Conservation (phyloP, 2,113 vertebrate species). For the Vidua chalybeata region DNA sequence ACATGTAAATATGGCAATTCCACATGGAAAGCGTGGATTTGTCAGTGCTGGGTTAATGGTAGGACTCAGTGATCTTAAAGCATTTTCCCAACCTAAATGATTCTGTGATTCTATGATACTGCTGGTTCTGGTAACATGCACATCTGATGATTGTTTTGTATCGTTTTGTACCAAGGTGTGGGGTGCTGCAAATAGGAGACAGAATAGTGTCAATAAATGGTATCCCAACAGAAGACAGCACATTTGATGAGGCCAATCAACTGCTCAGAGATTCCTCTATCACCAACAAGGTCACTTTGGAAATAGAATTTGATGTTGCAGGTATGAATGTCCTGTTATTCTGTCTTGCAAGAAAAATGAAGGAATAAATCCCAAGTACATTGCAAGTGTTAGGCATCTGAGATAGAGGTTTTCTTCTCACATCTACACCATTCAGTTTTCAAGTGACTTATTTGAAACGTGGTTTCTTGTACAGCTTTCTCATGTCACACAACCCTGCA, state of each 20-base stretch:
- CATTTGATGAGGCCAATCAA: conserved; percentile 96
- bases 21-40: neutral
- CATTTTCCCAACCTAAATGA: neutral
- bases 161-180: conserved; percentile 80
- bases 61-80: neutral
- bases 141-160: neutral
- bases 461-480: neutral
- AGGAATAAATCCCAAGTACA: neutral
- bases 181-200: conserved; percentile 97
- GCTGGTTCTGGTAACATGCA: neutral
- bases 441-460: neutral
- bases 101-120: neutral
- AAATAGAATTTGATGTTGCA: conserved; percentile 99
- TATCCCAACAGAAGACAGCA: conserved; percentile 94
- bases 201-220: conserved; percentile 95
- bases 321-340: conserved; percentile 73
- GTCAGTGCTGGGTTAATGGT: neutral
- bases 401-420: conserved; percentile 2
- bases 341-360: neutral
- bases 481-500: neutral
- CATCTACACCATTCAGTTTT: neutral
- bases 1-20: neutral
- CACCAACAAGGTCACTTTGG: conserved; percentile 93
- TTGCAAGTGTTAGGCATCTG: neutral
- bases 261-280: conserved; percentile 94